These are phyloP conservation scores for Bos indicus DNA, from an alignment of 2,113 vertebrate genomes.

Conservation along the genomic window DNA sequence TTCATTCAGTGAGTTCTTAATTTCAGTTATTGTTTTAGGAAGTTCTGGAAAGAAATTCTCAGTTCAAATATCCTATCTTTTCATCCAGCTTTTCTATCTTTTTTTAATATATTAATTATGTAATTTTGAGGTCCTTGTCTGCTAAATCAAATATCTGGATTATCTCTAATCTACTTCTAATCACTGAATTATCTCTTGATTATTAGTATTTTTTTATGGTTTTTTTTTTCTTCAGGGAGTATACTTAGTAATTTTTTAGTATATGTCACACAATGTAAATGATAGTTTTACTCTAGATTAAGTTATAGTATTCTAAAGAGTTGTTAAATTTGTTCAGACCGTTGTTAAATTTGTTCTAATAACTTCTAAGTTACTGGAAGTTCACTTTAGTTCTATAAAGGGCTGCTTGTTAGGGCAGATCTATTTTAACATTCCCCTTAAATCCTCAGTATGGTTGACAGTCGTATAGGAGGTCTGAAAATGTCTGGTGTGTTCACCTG, in stretches of 20 bases:
- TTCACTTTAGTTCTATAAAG: background rate
- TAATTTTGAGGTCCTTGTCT: background rate
- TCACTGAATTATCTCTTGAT: background rate
- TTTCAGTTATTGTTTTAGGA: background rate
- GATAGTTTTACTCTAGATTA: background rate
- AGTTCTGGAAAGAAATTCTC: background rate
- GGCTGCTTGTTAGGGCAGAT: background rate
- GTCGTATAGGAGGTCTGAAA: background rate
- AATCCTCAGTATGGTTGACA: background rate
- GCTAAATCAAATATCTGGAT: background rate
- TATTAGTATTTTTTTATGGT: background rate
- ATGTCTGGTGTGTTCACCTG: background rate
- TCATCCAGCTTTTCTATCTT: background rate
- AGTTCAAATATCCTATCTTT: background rate
- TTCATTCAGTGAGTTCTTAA: background rate
- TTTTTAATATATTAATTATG: background rate
- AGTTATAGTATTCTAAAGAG: background rate
- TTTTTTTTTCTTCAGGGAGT: background rate
- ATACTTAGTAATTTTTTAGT: background rate
- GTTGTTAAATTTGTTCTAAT: background rate
- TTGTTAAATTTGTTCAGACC: background rate
- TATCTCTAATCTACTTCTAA: background rate
- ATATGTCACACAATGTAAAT: background rate
- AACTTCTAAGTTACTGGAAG: background rate
- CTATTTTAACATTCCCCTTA: background rate